A percentile compares a stretch with the other conserved stretches of the same genome.
Conservation (phyloP, 2,888 invertebrate genomes). For the Plagodis pulveraria region DNA sequence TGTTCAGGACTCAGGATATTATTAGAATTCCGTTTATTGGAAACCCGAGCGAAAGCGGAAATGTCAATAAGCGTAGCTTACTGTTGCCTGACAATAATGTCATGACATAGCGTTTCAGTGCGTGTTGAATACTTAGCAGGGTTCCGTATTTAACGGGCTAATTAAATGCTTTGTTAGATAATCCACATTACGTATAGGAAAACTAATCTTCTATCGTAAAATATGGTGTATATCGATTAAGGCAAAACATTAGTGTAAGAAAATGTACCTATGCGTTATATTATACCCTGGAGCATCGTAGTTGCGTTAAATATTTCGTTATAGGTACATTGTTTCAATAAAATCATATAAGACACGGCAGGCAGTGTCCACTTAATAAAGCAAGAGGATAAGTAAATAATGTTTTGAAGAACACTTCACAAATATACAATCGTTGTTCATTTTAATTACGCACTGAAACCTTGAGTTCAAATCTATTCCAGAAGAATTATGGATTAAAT, state of each 20-base stretch:
- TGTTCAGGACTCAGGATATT: slow-evolving; percentile 4
- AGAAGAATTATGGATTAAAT: slow-evolving; percentile 10
- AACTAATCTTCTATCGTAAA: not conserved
- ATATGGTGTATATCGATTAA: too few species aligned
- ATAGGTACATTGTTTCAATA: too few species aligned
- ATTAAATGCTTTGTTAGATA: not conserved
- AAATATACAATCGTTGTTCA: too few species aligned
- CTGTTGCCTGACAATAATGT: slow-evolving; percentile 13
- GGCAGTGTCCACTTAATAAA: too few species aligned
- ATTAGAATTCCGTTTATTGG: slow-evolving; percentile 19
- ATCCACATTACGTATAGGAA: not conserved
- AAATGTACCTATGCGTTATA: too few species aligned
- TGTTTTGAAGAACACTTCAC: too few species aligned
- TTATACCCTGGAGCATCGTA: too few species aligned
- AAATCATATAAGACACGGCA: too few species aligned
- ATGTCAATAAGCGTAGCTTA: slow-evolving; percentile 24
- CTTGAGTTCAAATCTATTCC: slow-evolving; percentile 4
- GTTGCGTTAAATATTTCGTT: too few species aligned
- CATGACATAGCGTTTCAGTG: slow-evolving; percentile 17
- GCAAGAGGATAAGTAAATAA: too few species aligned
- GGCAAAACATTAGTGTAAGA: too few species aligned
- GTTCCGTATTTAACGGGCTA: slow-evolving; percentile 12
- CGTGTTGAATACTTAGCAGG: slow-evolving; percentile 8
- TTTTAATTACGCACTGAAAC: not conserved
- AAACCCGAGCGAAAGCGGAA: slow-evolving; percentile 19